Conservation (phyloP, 2,888 invertebrate species). For the Oscheius sp. region DNA sequence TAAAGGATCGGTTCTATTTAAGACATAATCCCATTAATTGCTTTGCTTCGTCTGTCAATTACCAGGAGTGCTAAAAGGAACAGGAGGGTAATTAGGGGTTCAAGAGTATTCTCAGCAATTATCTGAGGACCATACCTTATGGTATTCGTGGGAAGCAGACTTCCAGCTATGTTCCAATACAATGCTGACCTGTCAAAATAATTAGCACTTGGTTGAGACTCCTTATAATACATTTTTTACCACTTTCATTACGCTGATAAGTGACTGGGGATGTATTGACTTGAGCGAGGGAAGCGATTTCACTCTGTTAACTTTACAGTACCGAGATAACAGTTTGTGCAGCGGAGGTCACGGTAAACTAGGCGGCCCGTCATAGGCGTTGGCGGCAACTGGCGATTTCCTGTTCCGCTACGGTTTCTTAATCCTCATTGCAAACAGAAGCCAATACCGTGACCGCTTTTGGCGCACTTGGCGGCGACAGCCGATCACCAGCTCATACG, state of each 20-base stretch:
- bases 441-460: slow-evolving; percentile 31
- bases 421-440: slow-evolving; percentile 32
- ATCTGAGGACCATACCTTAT: slow-evolving; percentile 24
- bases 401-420: slow-evolving; percentile 31
- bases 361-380: slow-evolving; percentile 35
- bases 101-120: slow-evolving; percentile 31
- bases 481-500: slow-evolving; percentile 16
- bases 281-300: background rate
- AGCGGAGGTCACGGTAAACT: slow-evolving; percentile 34
- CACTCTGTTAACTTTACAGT: slow-evolving; percentile 26
- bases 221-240: background rate
- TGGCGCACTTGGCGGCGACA: slow-evolving; percentile 28
- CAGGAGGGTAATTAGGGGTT: slow-evolving; percentile 25
- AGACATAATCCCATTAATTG: background rate
- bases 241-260: background rate
- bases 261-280: background rate
- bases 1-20: background rate
- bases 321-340: slow-evolving; percentile 22
- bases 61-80: slow-evolving; percentile 28
- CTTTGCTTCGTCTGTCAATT: slow-evolving; percentile 22
- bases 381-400: slow-evolving; percentile 33
- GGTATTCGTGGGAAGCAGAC: slow-evolving; percentile 29
- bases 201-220: slow-evolving; percentile 6
- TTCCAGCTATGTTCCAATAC: slow-evolving; percentile 10
- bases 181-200: slow-evolving; percentile 24